Evolutionary conservation across 2,888 invertebrate species (phyloP).

Genomic region (Choristoneura rosaceana): DNA sequence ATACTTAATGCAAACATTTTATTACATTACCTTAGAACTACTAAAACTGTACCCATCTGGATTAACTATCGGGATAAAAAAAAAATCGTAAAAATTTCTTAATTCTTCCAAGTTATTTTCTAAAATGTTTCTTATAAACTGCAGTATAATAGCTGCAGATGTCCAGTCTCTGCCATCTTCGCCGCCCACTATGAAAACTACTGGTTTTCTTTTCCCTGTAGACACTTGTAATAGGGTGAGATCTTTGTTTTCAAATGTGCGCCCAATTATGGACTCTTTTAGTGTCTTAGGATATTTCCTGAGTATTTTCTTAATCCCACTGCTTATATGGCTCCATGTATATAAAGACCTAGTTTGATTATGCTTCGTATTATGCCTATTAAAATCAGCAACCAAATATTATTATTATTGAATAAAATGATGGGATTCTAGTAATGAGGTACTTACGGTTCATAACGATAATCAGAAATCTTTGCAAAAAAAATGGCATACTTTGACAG

Average conservation of each 20-base stretch:
- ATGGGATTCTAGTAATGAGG: background rate
- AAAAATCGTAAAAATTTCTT: constrained; percentile 62
- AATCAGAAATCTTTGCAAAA: constrained; percentile 2
- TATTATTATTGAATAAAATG: background rate
- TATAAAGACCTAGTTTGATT: constrained; percentile 47
- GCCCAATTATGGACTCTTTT: constrained; percentile 59
- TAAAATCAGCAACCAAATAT: background rate
- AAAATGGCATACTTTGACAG: constrained; percentile 52
- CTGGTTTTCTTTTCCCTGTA: constrained; percentile 52
- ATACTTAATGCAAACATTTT: background rate
- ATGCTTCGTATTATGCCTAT: background rate
- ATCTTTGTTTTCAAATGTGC: constrained; percentile 65
- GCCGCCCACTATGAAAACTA: constrained; percentile 71
- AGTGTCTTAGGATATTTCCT: constrained; percentile 44
- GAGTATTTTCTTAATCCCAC: constrained; percentile 1
- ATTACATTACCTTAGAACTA: constrained; percentile 54
- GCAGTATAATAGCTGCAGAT: constrained; percentile 65
- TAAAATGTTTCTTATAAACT: constrained; percentile 58
- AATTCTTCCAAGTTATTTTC: constrained; percentile 49
- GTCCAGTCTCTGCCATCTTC: constrained; percentile 74
- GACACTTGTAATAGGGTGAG: constrained; percentile 65
- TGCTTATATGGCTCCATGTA: constrained; percentile 54
- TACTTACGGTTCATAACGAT: constrained; percentile 1
- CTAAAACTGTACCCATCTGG: constrained; percentile 76
- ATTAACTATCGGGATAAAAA: constrained; percentile 72